phyloP scores from a whole-genome alignment of 1,140 invertebrate species.

The Drosophila bifasciata region DNA sequence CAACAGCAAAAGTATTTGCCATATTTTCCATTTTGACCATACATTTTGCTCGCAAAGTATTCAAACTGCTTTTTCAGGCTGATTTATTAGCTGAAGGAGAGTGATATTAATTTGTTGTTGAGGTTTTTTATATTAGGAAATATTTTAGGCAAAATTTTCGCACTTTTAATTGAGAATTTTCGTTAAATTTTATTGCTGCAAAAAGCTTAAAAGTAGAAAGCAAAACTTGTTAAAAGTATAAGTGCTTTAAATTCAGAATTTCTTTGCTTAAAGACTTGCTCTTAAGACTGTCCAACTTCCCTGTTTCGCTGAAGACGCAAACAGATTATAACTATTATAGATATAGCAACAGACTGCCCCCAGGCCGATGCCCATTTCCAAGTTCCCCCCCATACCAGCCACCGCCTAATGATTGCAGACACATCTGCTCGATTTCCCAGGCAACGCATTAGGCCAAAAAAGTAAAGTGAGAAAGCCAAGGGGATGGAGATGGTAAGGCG shows the following conservation, averaged over 20 bases:
- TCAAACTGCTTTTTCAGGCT: too few relatives aligned
- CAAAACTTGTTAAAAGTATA: too few relatives aligned
- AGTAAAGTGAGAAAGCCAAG: conserved; percentile 19
- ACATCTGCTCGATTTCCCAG: conserved; percentile 69
- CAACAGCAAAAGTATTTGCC: conserved; percentile 17
- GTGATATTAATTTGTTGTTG: too few relatives aligned
- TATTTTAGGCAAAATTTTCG: too few relatives aligned
- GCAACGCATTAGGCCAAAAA: conserved; percentile 64
- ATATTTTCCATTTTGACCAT: conserved; percentile 33
- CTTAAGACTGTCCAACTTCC: too few relatives aligned
- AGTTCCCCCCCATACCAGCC: conserved; percentile 1
- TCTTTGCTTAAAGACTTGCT: too few relatives aligned
- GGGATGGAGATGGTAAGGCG: too few relatives aligned
- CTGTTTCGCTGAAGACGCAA: neutral
- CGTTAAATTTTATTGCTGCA: too few relatives aligned
- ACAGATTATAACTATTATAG: conserved; percentile 38
- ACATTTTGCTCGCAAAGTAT: conserved; percentile 1
- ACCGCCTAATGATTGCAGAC: conserved; percentile 57
- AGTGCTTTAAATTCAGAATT: too few relatives aligned
- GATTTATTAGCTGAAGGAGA: too few relatives aligned
- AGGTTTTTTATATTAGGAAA: too few relatives aligned
- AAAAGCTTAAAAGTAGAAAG: too few relatives aligned
- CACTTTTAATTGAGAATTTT: neutral
- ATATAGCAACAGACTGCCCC: conserved; percentile 18
- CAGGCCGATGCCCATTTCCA: neutral